phyloP scores from a whole-genome alignment of 2,797 vertebrate genomes.

The Microhierax caerulescens region DNA sequence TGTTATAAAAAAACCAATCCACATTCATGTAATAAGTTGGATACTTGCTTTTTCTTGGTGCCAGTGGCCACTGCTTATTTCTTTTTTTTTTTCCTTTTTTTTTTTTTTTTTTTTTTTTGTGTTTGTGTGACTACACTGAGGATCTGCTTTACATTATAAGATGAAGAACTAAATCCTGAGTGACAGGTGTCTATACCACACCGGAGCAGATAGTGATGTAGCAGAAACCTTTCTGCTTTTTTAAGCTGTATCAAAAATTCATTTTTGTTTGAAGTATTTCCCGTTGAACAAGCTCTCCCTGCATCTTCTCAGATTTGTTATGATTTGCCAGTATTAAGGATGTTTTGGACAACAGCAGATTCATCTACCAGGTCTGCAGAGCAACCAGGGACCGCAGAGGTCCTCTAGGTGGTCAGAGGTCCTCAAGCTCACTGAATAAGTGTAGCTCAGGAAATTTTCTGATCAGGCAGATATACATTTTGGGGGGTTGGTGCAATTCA shows the following conservation, averaged over 20 bases:
- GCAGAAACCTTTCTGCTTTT: neutral
- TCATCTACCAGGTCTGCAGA: neutral
- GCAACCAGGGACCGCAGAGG: neutral
- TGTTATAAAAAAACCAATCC: neutral
- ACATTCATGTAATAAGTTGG: neutral
- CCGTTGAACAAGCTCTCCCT: neutral
- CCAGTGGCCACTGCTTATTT: neutral
- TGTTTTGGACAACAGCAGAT: neutral
- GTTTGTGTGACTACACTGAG: neutral
- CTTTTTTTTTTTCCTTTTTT: neutral
- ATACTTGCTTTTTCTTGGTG: neutral
- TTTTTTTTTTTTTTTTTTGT: no score
- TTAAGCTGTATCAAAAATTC: neutral
- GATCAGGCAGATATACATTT: neutral
- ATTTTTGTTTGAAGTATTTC: neutral
- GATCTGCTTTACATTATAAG: neutral
- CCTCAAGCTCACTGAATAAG: neutral
- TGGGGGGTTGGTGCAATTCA: neutral
- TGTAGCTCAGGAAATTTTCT: neutral
- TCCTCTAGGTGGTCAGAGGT: neutral
- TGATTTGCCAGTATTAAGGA: neutral
- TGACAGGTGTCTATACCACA: neutral
- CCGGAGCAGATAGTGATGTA: neutral
- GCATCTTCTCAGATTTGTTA: neutral
- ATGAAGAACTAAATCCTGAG: neutral